These are phyloP conservation scores for Antheraea assamensis DNA, from an alignment of 2,888 invertebrate species.

Conservation along the genomic window DNA sequence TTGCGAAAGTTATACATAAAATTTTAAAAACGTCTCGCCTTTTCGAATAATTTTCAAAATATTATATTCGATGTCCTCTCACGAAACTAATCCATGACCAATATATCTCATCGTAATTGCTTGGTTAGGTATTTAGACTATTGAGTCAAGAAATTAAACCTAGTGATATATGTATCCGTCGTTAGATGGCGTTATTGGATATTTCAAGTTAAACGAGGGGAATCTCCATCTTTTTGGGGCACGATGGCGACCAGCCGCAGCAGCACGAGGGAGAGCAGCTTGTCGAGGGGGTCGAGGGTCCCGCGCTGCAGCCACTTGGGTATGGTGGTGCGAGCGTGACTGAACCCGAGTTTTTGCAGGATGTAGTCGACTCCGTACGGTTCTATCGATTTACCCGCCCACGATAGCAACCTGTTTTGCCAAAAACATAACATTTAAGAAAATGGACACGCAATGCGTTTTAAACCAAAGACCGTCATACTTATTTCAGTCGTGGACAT, in stretches of 20 bases:
- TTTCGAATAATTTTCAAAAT: background rate
- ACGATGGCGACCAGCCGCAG: slow-evolving; percentile 85
- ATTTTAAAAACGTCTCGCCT: background rate
- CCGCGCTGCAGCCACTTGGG: slow-evolving; percentile 99
- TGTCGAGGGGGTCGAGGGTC: slow-evolving; percentile 98
- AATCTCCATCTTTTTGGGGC: slow-evolving; percentile 64
- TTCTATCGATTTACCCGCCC: slow-evolving; percentile 98
- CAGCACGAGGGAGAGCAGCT: slow-evolving; percentile 91
- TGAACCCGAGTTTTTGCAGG: slow-evolving; percentile 97
- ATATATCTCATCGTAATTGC: too few relatives aligned
- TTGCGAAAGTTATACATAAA: background rate
- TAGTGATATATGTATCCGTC: background rate
- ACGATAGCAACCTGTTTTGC: slow-evolving; percentile 84
- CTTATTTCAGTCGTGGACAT: too few relatives aligned
- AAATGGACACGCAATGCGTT: background rate
- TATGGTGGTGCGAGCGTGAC: slow-evolving; percentile 98
- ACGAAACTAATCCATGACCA: too few relatives aligned
- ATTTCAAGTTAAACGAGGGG: background rate
- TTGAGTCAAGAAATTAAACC: too few relatives aligned
- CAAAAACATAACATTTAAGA: too few relatives aligned
- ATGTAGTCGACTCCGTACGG: slow-evolving; percentile 99
- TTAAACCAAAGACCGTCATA: too few relatives aligned
- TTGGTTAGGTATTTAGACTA: too few relatives aligned
- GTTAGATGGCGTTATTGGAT: background rate
- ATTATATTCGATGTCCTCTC: too few relatives aligned